phyloP scores from a whole-genome alignment of 1,140 invertebrate genomes.

The Panonychus citri region DNA sequence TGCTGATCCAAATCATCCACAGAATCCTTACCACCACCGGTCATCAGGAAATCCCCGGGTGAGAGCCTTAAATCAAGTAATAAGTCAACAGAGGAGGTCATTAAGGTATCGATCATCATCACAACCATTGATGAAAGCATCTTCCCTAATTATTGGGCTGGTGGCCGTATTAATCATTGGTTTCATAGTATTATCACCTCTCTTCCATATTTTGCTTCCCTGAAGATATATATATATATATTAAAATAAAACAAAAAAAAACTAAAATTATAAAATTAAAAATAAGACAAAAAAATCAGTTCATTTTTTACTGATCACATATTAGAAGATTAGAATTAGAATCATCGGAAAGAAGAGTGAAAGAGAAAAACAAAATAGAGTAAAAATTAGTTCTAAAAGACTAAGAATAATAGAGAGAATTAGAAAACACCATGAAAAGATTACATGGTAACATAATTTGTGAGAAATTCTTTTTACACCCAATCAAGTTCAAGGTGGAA shows the following conservation, averaged over 20 bases:
- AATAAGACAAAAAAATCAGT: no score
- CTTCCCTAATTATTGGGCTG: slow-evolving; percentile 7
- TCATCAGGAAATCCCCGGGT: not conserved
- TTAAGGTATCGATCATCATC: slow-evolving; percentile 3
- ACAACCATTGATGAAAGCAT: slow-evolving; percentile 10
- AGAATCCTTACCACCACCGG: not conserved
- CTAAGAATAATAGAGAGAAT: no score
- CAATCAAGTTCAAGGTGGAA: no score
- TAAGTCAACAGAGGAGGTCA: slow-evolving; percentile 4
- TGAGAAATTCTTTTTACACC: no score
- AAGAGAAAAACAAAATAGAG: no score
- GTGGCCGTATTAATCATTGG: slow-evolving; percentile 13
- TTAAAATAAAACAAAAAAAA: not conserved
- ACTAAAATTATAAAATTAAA: not conserved
- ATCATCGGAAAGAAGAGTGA: no score
- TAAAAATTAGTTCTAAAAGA: no score
- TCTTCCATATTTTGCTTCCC: slow-evolving; percentile 8
- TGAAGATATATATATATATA: not conserved
- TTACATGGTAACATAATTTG: no score
- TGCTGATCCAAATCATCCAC: no score
- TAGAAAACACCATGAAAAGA: no score
- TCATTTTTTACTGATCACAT: no score
- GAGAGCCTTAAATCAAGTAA: slow-evolving; percentile 4
- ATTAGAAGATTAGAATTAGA: no score
- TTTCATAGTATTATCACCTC: slow-evolving; percentile 15